Evolutionary conservation across 2,888 invertebrate species (phyloP), one percentile per base, ranked within the genome.

Genomic region (Orchestes rusci): DNA sequence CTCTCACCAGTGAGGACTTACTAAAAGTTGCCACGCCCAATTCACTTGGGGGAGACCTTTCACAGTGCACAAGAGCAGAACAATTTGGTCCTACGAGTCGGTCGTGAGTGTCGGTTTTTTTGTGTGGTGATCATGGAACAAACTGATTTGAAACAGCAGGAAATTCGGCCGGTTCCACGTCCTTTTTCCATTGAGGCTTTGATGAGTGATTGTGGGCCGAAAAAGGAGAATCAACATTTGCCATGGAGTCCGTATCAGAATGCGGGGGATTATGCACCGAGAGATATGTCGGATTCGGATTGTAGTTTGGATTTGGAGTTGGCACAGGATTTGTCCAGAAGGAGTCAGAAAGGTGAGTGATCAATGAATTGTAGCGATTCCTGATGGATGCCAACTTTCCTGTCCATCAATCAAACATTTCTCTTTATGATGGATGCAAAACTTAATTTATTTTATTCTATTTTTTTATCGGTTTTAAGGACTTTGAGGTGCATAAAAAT

Each of bases 121-220:
- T 23, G 7, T 10, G 5, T 23, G 23, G 10, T 10, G 23, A 23
- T 23, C 10, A 10, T 23, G 5, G 10, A 23, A 23, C 50, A 45
- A 37, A 50, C 46, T n/a, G 46, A 50, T 4, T 32, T 50, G 18
- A 46, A 45, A 31, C n/a, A n/a, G n/a, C n/a, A n/a, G n/a, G n/a
- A n/a, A n/a, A n/a, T n/a, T n/a, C n/a, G n/a, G 55, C 62, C 67
- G 2, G 70, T 71, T 38, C 78, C 78, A 2, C 76, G 73, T 55
- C 76, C 79, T 1, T 79, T 79, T 62, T 75, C 78, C 1, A 79
- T 79, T 33, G 79, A 79, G 62, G 78, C 78, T 1, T 58, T 79
- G 17, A 79, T 79, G 59, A 66, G 69, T 54, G 67, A 67, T 48
- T 60, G 60, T 48, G 63, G 61, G 8, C 64, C 66, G 8, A 62